A percentile compares a stretch with the other conserved stretches of the same genome.
These are phyloP conservation scores for Eucera pruinosa DNA, from an alignment of 2,888 invertebrate species.

Conservation along the genomic window DNA sequence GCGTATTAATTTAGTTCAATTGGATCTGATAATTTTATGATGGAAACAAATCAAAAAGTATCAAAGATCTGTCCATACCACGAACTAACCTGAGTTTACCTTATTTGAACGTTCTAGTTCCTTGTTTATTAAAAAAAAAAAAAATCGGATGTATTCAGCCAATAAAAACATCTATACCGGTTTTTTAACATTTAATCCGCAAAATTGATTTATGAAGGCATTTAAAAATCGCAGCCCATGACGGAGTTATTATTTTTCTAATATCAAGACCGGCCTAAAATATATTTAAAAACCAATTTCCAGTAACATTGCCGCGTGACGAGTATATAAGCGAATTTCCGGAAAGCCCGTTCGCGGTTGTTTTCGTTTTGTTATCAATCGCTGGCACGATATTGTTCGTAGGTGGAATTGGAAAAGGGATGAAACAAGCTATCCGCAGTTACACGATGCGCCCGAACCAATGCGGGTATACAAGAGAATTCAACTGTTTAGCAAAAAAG, in stretches of 20 bases:
- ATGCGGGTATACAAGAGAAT: slow-evolving; percentile 14
- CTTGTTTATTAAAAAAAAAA: no score
- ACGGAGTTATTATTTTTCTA: not conserved
- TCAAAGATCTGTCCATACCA: no score
- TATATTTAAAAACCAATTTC: slow-evolving; percentile 19
- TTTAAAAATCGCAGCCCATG: not conserved
- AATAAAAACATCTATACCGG: no score
- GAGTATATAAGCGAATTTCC: slow-evolving; percentile 22
- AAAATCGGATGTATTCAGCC: not conserved
- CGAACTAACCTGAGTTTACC: no score
- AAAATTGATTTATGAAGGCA: not conserved
- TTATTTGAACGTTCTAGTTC: no score
- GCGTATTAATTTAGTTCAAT: no score
- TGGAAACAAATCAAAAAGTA: no score
- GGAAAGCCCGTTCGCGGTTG: not conserved
- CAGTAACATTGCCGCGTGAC: slow-evolving; percentile 3
- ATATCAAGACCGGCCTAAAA: not conserved
- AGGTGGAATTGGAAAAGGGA: slow-evolving; percentile 28
- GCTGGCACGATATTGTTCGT: slow-evolving; percentile 25
- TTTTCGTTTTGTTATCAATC: slow-evolving; percentile 41
- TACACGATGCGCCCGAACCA: slow-evolving; percentile 6
- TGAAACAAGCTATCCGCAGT: slow-evolving; percentile 9
- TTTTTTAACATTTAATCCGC: not conserved
- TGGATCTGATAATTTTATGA: no score
- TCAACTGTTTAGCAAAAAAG: slow-evolving; percentile 45